Conservation (phyloP, 1,140 invertebrate genomes). For the Eumaeus atala region DNA sequence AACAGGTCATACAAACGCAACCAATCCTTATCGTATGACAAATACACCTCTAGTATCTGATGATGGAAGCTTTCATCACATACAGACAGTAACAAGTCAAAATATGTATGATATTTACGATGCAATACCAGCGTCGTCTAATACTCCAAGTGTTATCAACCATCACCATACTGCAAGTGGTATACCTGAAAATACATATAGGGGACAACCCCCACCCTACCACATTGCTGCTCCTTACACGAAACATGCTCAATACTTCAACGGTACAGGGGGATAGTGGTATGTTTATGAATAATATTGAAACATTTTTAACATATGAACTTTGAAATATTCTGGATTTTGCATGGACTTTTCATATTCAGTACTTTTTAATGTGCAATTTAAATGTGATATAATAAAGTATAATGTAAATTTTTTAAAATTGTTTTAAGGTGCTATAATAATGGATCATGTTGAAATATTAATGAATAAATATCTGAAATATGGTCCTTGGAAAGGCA, state of each 20-base stretch:
- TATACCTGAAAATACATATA: conserved; percentile 47
- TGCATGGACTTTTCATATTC: conserved; percentile 27
- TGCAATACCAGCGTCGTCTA: conserved; percentile 50
- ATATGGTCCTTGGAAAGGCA: conserved; percentile 21
- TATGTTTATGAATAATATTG: conserved; percentile 26
- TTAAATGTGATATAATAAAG: conserved; percentile 62
- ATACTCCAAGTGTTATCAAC: conserved; percentile 48
- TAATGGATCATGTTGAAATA: conserved; percentile 42
- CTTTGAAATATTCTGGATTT: neutral
- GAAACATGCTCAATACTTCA: conserved; percentile 74
- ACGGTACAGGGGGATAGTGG: conserved; percentile 66
- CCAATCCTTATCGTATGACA: conserved; percentile 66
- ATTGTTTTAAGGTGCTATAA: conserved; percentile 64
- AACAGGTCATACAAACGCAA: conserved; percentile 62
- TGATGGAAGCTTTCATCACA: conserved; percentile 63
- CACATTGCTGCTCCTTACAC: conserved; percentile 73
- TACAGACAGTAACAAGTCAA: conserved; percentile 56
- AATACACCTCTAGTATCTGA: conserved; percentile 64
- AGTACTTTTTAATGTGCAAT: conserved; percentile 60
- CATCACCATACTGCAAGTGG: conserved; percentile 54
- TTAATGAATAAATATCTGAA: conserved; percentile 4
- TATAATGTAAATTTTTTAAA: conserved; percentile 44
- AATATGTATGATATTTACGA: conserved; percentile 67
- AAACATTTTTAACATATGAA: neutral
- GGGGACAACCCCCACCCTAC: conserved; percentile 67